Evolutionary conservation across 2,888 invertebrate species (phyloP).

Genomic region (Cosmia pyralina): DNA sequence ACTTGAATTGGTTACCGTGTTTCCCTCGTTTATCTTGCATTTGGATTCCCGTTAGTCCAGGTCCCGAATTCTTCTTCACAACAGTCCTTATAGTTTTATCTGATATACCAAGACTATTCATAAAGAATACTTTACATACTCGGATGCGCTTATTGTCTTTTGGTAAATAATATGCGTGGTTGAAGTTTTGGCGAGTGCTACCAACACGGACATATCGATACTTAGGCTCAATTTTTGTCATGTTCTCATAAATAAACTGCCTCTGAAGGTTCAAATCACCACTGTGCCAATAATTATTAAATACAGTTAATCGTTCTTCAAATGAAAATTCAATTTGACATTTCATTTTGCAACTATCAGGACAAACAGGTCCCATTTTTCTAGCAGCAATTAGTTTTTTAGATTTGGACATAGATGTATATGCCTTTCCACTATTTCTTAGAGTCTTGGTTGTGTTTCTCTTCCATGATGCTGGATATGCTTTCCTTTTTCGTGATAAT

Average conservation of each 20-base stretch:
- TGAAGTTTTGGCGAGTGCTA: slow-evolving; percentile 43
- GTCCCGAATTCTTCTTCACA: too few species aligned
- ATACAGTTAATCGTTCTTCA: slow-evolving; percentile 29
- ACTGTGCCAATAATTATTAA: slow-evolving; percentile 22
- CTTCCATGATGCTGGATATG: slow-evolving; percentile 44
- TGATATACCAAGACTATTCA: slow-evolving; percentile 48
- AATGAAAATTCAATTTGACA: slow-evolving; percentile 16
- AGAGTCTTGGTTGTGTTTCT: slow-evolving; percentile 44
- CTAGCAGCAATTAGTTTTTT: slow-evolving; percentile 34
- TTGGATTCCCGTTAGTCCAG: slow-evolving; percentile 2
- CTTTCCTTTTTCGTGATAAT: slow-evolving; percentile 42
- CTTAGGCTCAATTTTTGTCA: slow-evolving; percentile 46
- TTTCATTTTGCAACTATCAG: slow-evolving; percentile 40
- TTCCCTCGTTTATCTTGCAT: slow-evolving; percentile 21
- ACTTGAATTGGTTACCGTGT: slow-evolving; percentile 19
- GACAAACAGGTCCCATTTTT: slow-evolving; percentile 48
- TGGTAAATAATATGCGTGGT: slow-evolving; percentile 46
- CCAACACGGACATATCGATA: slow-evolving; percentile 47
- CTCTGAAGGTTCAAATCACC: slow-evolving; percentile 21
- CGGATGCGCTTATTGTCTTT: slow-evolving; percentile 36
- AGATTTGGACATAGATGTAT: slow-evolving; percentile 48
- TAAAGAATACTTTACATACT: slow-evolving; percentile 54
- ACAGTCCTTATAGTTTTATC: slow-evolving; percentile 37
- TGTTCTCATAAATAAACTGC: slow-evolving; percentile 29
- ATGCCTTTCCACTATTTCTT: slow-evolving; percentile 43